phyloP scores from a whole-genome alignment of 2,797 vertebrate species.

The Rhabdomys pumilio region DNA sequence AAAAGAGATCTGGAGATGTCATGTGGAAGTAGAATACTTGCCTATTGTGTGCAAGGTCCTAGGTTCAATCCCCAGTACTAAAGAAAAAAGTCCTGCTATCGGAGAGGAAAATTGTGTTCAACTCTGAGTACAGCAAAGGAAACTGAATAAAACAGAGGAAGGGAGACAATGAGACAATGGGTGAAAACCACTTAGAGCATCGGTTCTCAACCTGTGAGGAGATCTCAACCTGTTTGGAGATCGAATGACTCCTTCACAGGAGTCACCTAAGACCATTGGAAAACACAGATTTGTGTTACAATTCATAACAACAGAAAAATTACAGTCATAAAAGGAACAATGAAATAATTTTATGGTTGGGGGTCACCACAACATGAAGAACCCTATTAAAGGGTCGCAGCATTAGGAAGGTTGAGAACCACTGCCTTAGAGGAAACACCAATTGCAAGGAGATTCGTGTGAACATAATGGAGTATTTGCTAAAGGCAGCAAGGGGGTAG shows the following conservation, averaged over 20 bases:
- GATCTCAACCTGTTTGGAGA: too few species aligned
- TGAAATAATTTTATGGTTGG: too few species aligned
- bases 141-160: neutral
- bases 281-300: neutral
- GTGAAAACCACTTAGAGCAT: neutral
- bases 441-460: neutral
- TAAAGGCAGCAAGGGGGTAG: neutral
- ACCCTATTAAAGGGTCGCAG: neutral
- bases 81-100: neutral
- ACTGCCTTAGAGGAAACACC: neutral
- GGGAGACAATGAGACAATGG: neutral
- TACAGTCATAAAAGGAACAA: too few species aligned
- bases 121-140: neutral
- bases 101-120: neutral
- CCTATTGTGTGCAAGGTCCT: neutral
- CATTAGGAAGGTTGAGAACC: neutral
- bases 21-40: neutral
- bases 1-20: neutral
- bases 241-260: neutral
- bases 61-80: neutral
- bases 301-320: too few species aligned
- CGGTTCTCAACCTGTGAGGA: neutral
- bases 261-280: neutral
- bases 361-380: neutral
- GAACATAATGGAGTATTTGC: neutral